phyloP scores from a whole-genome alignment of 2,797 vertebrate genomes.

The Amblyopsis hoosieri region DNA sequence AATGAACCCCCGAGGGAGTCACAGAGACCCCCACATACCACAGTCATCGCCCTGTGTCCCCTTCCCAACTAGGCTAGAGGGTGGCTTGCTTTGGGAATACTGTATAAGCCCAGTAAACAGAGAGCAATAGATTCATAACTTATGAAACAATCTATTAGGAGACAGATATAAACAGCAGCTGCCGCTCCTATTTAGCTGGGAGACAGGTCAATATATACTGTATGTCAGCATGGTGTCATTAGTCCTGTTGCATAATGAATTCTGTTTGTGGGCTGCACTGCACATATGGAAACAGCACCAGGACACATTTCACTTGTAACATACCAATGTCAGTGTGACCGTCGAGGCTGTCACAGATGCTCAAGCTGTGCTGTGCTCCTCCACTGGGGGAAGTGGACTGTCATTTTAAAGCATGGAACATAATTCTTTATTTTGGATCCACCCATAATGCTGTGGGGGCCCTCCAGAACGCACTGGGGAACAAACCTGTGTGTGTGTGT shows the following conservation, averaged over 20 bases:
- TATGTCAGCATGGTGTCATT: conserved; percentile 63
- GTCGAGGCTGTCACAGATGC: conserved; percentile 12
- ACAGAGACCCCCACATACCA: neutral
- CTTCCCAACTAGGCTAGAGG: conserved; percentile 27
- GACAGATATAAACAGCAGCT: conserved; percentile 42
- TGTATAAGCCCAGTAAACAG: conserved; percentile 13
- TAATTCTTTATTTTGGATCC: conserved; percentile 59
- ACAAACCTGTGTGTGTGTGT: conserved; percentile 36
- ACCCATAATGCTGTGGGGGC: conserved; percentile 47
- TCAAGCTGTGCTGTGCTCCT: conserved; percentile 5
- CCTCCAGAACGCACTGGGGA: conserved; percentile 28
- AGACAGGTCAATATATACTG: conserved; percentile 56
- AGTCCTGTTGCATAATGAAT: conserved; percentile 44
- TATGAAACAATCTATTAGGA: neutral
- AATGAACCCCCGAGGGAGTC: conserved; percentile 49
- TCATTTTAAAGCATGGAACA: conserved; percentile 35
- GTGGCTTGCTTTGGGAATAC: conserved; percentile 38
- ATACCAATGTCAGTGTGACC: conserved; percentile 14
- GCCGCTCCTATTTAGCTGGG: conserved; percentile 42
- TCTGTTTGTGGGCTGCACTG: too few relatives aligned
- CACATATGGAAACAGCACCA: conserved; percentile 22
- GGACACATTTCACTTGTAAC: conserved; percentile 1
- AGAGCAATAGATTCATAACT: too few relatives aligned
- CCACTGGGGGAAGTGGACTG: conserved; percentile 31
- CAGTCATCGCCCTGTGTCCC: neutral